These are phyloP conservation scores for Patella vulgata DNA, from an alignment of 1,140 invertebrate species.

Conservation along the genomic window DNA sequence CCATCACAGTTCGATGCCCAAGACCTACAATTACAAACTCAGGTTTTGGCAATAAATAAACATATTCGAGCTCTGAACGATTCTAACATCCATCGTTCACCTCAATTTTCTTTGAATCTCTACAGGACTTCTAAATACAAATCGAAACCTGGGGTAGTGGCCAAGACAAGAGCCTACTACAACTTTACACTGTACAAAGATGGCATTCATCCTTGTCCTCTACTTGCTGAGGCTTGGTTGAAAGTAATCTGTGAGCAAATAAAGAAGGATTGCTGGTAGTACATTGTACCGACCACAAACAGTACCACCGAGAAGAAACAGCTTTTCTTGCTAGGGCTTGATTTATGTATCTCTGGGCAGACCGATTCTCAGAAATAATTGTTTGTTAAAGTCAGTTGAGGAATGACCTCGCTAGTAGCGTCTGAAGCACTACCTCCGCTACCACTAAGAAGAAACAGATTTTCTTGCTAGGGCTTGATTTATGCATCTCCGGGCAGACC, in stretches of 20 bases:
- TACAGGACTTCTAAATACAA: not conserved
- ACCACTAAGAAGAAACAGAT: too few relatives aligned
- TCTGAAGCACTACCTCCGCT: too few relatives aligned
- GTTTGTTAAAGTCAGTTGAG: too few relatives aligned
- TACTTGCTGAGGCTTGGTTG: not conserved
- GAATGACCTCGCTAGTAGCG: too few relatives aligned
- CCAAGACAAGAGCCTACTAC: not conserved
- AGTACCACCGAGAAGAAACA: too few relatives aligned
- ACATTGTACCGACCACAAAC: too few relatives aligned
- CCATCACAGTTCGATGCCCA: not conserved
- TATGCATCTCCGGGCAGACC: too few relatives aligned
- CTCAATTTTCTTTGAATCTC: not conserved
- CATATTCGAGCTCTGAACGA: not conserved
- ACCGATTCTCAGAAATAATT: too few relatives aligned
- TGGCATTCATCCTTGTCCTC: not conserved
- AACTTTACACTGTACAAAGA: conserved; percentile 1
- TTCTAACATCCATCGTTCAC: not conserved
- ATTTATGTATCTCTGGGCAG: too few relatives aligned
- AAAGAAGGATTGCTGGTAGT: conserved; percentile 6
- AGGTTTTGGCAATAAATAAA: conserved; percentile 2
- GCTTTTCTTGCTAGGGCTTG: too few relatives aligned
- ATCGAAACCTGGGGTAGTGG: not conserved
- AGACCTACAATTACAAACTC: not conserved
- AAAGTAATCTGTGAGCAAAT: not conserved
- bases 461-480: too few relatives aligned